Base-by-base conservation (phyloP, 2,888 invertebrate species). In the Epinotia demarniana region DNA sequence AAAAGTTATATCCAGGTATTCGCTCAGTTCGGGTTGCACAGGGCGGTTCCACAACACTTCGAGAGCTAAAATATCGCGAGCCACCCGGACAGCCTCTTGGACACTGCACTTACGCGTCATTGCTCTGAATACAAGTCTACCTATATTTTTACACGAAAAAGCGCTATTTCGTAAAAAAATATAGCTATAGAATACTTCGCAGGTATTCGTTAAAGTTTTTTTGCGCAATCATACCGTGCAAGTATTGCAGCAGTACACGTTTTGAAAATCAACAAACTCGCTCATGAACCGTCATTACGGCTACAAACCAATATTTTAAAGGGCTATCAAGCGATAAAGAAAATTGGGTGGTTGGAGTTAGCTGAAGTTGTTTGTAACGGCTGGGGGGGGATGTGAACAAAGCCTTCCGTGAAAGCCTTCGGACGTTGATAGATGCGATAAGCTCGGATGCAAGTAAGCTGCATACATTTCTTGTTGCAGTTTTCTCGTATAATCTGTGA, bases 371-470 rank as follows among this genome's bases (percentile, higher is more conserved):
- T 92, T 92, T 90, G 90, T 89, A 88, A 87, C 87, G 86, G 82
- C 84, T 83, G 82, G 82, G 83, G 80, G 85, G 83, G 79, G 78
- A 80, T 77, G 87, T 88, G 92, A 92, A 93, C 92, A 92, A 93
- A 90, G 90, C 90, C 91, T 89, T 90, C 92, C 90, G 87, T 91
- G 92, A 91, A 92, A 92, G 92, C 92, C 92, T 92, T 91, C 90
- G 89, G 89, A 88, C 87, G 87, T 90, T 91, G 91, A 91, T 91
- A 90, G 91, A 93, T 93, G 92, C 92, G 93, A 92, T 92, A 93
- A 93, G 92, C 93, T 93, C 84, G 90, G 92, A 92, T 93, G 92
- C 93, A 93, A 92, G 92, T 89, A 90, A 92, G 91, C 92, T 92
- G 93, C 93, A 92, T 92, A 90, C 92, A 92, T 92, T 92, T 92